Percentiles rank a stretch among this genome's conserved stretches.
Evolutionary conservation across 92 coral and sea anemone genomes (phyloP).

Genomic region (Epizoanthus stellaris): DNA sequence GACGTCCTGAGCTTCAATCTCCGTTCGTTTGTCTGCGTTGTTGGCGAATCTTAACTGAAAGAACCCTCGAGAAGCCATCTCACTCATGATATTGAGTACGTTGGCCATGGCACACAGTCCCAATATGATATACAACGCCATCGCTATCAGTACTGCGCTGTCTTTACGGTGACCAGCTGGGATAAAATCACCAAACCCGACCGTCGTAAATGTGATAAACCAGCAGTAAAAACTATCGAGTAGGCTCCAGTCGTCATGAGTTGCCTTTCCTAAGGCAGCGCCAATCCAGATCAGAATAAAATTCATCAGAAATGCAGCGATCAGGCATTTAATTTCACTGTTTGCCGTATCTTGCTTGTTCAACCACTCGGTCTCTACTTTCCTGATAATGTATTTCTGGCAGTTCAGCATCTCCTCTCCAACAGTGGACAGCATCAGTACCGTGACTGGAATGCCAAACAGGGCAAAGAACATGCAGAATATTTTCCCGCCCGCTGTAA

Average conservation of each 20-base stretch:
- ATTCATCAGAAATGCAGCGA: background rate
- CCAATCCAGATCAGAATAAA: background rate
- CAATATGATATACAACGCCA: background rate
- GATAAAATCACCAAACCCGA: slow-evolving; percentile 19
- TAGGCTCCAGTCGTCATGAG: background rate
- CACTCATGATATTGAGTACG: background rate
- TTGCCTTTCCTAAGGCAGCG: background rate
- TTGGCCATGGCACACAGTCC: slow-evolving; percentile 1
- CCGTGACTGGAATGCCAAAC: slow-evolving; percentile 20
- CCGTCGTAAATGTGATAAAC: slow-evolving; percentile 15
- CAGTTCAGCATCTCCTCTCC: slow-evolving; percentile 18
- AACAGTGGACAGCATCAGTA: slow-evolving; percentile 19
- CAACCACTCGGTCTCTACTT: background rate
- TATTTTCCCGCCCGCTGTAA: slow-evolving; percentile 25
- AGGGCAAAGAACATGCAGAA: slow-evolving; percentile 7
- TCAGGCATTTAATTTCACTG: slow-evolving; percentile 4
- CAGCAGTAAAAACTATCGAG: slow-evolving; percentile 26
- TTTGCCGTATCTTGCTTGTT: background rate
- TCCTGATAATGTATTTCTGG: slow-evolving; percentile 18
- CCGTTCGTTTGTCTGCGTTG: background rate
- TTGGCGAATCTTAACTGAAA: background rate
- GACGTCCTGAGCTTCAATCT: background rate
- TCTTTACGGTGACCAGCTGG: background rate
- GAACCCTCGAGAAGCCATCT: background rate
- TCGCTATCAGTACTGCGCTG: too few relatives aligned